A percentile compares a stretch with the other conserved stretches of the same genome.
Conservation (phyloP, 2,797 vertebrate species). For the Tapera naevia region DNA sequence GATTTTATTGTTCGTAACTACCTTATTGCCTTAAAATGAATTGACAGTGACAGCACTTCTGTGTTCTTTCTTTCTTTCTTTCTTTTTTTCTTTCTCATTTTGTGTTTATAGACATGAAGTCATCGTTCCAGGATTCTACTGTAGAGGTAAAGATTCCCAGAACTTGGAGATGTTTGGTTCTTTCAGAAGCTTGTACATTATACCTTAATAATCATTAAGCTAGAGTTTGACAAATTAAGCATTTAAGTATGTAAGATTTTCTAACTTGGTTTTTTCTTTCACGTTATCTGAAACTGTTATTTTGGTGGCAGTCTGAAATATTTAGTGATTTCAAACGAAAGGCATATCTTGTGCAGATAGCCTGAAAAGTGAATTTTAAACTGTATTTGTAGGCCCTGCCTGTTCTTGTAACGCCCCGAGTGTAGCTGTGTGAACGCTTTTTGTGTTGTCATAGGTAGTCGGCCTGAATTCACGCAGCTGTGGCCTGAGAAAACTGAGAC, state of each 20-base stretch:
- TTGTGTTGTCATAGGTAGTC: neutral
- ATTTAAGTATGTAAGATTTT: neutral
- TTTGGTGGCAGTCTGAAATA: neutral
- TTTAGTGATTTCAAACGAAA: neutral
- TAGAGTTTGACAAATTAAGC: neutral
- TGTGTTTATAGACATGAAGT: constrained; percentile 58
- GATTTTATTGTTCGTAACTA: neutral
- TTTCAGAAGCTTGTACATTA: neutral
- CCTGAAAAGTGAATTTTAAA: neutral
- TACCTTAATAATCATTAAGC: neutral
- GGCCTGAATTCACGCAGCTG: neutral
- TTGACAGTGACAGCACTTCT: neutral
- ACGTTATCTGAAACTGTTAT: neutral
- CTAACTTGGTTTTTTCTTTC: neutral
- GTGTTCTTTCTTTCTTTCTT: constrained; percentile 24
- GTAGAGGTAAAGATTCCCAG: constrained; percentile 48
- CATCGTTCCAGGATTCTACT: constrained; percentile 55
- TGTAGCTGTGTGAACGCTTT: neutral
- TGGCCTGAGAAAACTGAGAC: neutral
- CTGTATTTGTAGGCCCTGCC: neutral
- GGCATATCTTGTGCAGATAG: neutral
- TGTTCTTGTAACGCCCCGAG: neutral
- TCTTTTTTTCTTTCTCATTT: constrained; percentile 27
- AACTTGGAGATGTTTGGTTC: neutral
- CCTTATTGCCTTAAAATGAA: neutral